Evolutionary conservation across 2,113 vertebrate species (phyloP).

Genomic region (Stictonetta naevosa): DNA sequence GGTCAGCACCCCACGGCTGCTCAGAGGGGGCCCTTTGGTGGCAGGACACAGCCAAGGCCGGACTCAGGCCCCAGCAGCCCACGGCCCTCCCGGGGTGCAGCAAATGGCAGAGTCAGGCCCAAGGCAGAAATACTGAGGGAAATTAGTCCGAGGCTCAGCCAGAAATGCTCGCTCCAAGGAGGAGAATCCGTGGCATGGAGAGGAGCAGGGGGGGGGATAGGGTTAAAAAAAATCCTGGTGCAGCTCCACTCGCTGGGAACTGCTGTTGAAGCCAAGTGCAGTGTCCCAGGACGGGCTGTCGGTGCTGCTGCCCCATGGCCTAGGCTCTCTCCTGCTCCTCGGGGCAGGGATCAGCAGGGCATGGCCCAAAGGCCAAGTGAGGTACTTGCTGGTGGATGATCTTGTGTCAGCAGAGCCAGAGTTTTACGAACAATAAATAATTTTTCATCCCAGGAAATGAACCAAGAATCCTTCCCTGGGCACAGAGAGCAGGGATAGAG

Average conservation of each 20-base stretch:
- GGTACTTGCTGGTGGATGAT: neutral
- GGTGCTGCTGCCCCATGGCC: neutral
- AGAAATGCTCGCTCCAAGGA: no score
- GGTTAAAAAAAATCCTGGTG: neutral
- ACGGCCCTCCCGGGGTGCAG: no score
- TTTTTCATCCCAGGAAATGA: neutral
- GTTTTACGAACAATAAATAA: neutral
- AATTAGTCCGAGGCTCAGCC: no score
- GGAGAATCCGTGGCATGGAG: neutral
- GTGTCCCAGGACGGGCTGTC: no score
- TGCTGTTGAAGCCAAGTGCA: neutral
- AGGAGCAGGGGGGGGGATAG: no score
- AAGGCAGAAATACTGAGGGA: no score
- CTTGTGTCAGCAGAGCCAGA: neutral
- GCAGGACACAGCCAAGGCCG: neutral
- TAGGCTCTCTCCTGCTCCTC: neutral
- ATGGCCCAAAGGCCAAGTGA: neutral
- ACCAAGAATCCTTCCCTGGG: neutral
- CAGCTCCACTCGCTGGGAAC: no score
- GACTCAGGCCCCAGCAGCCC: no score
- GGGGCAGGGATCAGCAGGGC: neutral
- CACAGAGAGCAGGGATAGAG: neutral
- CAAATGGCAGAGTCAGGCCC: no score
- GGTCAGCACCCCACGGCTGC: neutral
- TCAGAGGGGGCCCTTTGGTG: conserved; percentile 46